Evolutionary conservation across 2,888 invertebrate species (phyloP), one percentile per base, ranked within the genome.

Genomic region (Drosophila eohydei): DNA sequence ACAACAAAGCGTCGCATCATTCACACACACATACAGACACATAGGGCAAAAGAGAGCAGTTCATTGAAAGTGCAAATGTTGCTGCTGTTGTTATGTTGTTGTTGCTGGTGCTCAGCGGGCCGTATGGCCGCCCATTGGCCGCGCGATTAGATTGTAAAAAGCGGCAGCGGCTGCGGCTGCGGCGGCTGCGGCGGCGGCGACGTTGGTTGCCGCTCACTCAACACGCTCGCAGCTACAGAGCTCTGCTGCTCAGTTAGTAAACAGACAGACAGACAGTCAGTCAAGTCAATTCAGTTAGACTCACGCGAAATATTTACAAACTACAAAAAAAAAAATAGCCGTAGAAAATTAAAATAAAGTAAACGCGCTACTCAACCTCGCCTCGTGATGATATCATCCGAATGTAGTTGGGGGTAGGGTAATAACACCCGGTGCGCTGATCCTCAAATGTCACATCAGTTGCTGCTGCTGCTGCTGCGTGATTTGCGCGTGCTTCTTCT

Each of bases 111-210:
- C 81, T 65, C 76, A 81, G 60, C 68, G 70, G 63, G 76, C 65
- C 67, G 71, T 66, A 62, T 32, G 81, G 76, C 76, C 80, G 80
- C 80, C 80, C 75, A 81, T 67, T 80, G 77, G 74, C 52, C 65
- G 65, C 74, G 74, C 83, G 86, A 83, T 83, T 86, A 83, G 83
- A 83, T 83, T 85, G 82, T 83, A 80, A 78, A 77, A 76, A 54
- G 48, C 44, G 43, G 50, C 62, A 26, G 30, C 48, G 30, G 36
- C 63, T 2, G 28, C 28, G 11, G 6, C 43, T 3, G 2, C 43
- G 16, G 8, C 40, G 2, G 26, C 26, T 1, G 44, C 30, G 9
- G 6, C 51, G 28, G 36, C 36, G 28, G 51, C 57, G 9, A 11
- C 43, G 21, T 6, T 46, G 44, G 52, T 41, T 50, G 36, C 38